phyloP scores from a whole-genome alignment of 2,113 vertebrate genomes.

The Thamnophis sirtalis region DNA sequence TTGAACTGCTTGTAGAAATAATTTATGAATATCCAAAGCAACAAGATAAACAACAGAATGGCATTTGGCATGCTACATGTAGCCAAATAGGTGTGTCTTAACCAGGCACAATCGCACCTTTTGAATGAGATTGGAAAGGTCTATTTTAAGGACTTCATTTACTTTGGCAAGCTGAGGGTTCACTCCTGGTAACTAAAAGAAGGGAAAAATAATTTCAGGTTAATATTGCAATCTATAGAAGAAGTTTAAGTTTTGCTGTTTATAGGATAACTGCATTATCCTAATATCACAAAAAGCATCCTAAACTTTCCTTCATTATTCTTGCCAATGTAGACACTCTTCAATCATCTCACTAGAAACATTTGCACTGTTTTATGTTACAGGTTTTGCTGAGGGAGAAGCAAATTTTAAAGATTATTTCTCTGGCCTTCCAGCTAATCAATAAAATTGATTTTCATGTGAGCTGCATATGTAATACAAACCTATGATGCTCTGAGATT shows the following conservation, averaged over 20 bases:
- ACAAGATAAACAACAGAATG: background rate
- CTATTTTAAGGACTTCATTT: conserved; percentile 75
- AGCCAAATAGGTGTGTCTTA: background rate
- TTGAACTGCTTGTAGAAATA: background rate
- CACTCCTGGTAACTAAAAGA: conserved; percentile 77
- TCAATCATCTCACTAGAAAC: background rate
- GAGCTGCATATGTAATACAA: background rate
- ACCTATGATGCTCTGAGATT: background rate
- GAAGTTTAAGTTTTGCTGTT: background rate
- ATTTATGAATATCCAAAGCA: too few relatives aligned
- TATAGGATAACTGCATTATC: background rate
- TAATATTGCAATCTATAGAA: background rate
- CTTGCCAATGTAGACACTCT: background rate
- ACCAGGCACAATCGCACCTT: conserved; percentile 68
- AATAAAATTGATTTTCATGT: background rate
- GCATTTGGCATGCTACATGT: background rate
- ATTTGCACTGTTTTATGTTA: background rate
- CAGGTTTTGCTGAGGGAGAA: background rate
- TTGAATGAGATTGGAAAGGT: conserved; percentile 79
- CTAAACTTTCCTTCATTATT: background rate
- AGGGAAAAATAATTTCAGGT: conserved; percentile 17
- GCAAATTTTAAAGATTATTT: background rate
- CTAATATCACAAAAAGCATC: background rate
- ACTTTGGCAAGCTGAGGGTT: conserved; percentile 72
- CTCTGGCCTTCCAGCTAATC: background rate